Evolutionary conservation across 2,888 invertebrate species (phyloP).

Genomic region (Pachliopta kotzebuea): DNA sequence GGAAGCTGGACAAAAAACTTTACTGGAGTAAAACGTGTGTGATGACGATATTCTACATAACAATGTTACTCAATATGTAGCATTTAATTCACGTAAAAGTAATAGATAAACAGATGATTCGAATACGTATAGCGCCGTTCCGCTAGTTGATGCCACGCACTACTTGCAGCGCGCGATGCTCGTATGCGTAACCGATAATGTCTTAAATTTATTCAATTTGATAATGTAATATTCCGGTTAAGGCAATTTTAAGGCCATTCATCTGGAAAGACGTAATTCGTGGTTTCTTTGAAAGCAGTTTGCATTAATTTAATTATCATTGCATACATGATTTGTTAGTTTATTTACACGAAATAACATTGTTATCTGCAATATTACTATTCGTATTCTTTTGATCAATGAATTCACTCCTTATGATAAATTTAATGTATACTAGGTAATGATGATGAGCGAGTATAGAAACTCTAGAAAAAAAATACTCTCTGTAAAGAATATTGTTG

Average conservation of each 20-base stretch:
- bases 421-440: too few species aligned
- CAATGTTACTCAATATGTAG: constrained; percentile 43
- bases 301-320: background rate
- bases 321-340: background rate
- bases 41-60: constrained; percentile 37
- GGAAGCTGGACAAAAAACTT: constrained; percentile 53
- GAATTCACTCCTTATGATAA: too few species aligned
- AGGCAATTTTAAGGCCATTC: constrained; percentile 23
- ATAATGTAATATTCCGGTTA: constrained; percentile 27
- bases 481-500: too few species aligned
- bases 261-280: constrained; percentile 6
- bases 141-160: constrained; percentile 46
- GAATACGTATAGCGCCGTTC: constrained; percentile 43
- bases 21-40: constrained; percentile 36
- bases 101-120: constrained; percentile 47
- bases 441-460: too few species aligned
- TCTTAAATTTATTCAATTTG: constrained; percentile 27
- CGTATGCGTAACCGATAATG: constrained; percentile 45
- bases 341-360: too few species aligned
- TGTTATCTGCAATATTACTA: background rate
- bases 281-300: background rate
- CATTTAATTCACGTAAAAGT: constrained; percentile 42
- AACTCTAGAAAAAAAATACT: too few species aligned
- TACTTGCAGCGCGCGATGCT: constrained; percentile 39
- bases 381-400: background rate